Conservation (phyloP, 2,888 invertebrate species). For the Watsonalla cultraria region DNA sequence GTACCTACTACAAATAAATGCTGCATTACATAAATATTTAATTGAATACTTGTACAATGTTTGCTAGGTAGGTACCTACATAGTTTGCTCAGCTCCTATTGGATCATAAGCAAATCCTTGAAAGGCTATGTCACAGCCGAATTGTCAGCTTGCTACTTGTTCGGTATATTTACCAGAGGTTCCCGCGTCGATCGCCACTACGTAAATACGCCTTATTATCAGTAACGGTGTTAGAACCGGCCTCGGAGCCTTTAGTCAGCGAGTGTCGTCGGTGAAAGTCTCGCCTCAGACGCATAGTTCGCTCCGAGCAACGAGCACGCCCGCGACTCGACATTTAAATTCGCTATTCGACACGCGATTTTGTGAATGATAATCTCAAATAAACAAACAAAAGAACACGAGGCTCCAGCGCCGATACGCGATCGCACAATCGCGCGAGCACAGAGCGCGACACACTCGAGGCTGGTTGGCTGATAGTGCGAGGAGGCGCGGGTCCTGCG, state of each 20-base stretch:
- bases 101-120: constrained; percentile 10
- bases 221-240: constrained; percentile 67
- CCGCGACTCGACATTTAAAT: constrained; percentile 16
- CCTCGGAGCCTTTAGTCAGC: constrained; percentile 46
- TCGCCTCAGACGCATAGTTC: constrained; percentile 62
- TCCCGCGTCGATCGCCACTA: constrained; percentile 35
- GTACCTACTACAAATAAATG: too few relatives aligned
- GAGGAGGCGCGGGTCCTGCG: constrained; percentile 41
- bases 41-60: too few relatives aligned
- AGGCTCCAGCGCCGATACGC: constrained; percentile 31
- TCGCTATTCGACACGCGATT: constrained; percentile 35
- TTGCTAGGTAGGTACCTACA: too few relatives aligned
- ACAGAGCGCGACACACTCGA: constrained; percentile 35
- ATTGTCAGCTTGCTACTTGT: constrained; percentile 13
- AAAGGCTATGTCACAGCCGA: constrained; percentile 3
- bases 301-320: constrained; percentile 57
- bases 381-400: constrained; percentile 60
- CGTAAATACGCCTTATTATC: constrained; percentile 58
- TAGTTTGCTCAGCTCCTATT: not conserved
- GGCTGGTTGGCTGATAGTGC: constrained; percentile 56
- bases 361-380: constrained; percentile 45
- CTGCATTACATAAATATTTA: too few relatives aligned
- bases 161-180: constrained; percentile 13
- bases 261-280: constrained; percentile 66
- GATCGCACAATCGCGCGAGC: constrained; percentile 41